phyloP scores from a whole-genome alignment of 2,113 vertebrate species.

The Toxostoma redivivum region DNA sequence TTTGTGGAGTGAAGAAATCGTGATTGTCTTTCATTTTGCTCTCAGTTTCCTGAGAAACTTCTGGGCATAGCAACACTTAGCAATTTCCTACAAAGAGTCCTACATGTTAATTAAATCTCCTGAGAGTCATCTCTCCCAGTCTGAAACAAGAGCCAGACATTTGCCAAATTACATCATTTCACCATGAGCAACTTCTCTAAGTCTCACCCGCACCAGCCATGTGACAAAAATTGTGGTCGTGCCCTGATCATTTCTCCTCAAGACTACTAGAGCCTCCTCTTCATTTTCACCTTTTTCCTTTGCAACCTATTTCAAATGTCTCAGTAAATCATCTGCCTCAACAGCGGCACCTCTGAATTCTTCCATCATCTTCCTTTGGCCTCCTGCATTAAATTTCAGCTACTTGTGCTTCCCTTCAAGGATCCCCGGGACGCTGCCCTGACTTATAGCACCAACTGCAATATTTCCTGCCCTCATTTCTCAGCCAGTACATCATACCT shows the following conservation, averaged over 20 bases:
- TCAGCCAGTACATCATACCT: not conserved
- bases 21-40: not conserved
- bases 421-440: conserved; percentile 12
- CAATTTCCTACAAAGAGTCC: not conserved
- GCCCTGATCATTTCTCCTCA: not conserved
- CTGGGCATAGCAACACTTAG: not conserved
- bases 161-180: conserved; percentile 17
- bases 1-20: not conserved
- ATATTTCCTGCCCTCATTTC: conserved; percentile 15
- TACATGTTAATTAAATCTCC: conserved; percentile 9
- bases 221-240: conserved; percentile 14
- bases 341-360: not conserved
- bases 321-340: conserved; percentile 43
- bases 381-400: conserved; percentile 40
- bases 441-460: conserved; percentile 3
- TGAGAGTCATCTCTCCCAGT: not conserved
- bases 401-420: conserved; percentile 20
- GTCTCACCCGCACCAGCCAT: not conserved
- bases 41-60: conserved; percentile 7
- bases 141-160: not conserved
- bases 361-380: conserved; percentile 31
- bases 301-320: conserved; percentile 24
- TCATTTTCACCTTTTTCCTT: conserved; percentile 26
- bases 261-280: not conserved
- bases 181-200: not conserved